Evolutionary conservation across 1,140 invertebrate species (phyloP).

Genomic region (Drosophila equinoxialis): DNA sequence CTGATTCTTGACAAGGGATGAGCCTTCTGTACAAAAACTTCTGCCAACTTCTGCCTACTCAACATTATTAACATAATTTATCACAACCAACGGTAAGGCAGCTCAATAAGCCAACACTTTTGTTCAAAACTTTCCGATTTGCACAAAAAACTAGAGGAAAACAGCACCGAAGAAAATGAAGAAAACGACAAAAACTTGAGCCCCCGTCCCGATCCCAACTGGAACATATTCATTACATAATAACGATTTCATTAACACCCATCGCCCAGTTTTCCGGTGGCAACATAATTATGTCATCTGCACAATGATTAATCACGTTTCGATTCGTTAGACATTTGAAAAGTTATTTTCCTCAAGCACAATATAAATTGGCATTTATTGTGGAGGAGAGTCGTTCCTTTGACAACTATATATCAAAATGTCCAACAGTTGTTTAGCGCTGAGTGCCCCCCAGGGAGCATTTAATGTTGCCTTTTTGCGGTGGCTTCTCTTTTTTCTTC

Average conservation of each 20-base stretch:
- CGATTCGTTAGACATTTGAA: constrained; percentile 33
- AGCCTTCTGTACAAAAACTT: constrained; percentile 50
- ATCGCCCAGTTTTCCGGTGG: constrained; percentile 27
- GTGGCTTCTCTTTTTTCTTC: constrained; percentile 25
- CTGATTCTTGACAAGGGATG: constrained; percentile 76
- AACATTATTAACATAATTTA: constrained; percentile 80
- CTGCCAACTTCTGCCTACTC: constrained; percentile 65
- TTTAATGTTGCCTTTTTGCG: constrained; percentile 44
- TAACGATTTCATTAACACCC: constrained; percentile 57
- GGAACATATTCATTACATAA: constrained; percentile 23
- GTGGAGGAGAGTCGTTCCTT: constrained; percentile 30
- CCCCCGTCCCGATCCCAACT: neutral
- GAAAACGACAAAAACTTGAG: neutral
- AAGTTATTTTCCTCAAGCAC: constrained; percentile 10
- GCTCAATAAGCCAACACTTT: constrained; percentile 78
- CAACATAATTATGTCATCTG: constrained; percentile 69
- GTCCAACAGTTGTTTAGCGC: constrained; percentile 48
- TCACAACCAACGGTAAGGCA: constrained; percentile 70
- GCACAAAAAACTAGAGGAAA: neutral
- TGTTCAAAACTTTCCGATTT: constrained; percentile 30
- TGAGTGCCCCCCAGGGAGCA: constrained; percentile 59
- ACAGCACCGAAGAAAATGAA: neutral
- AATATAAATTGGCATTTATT: constrained; percentile 72
- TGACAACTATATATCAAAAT: constrained; percentile 51
- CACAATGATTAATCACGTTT: constrained; percentile 70